Conservation (phyloP, 1,140 invertebrate genomes). For the Centruroides vittatus region DNA sequence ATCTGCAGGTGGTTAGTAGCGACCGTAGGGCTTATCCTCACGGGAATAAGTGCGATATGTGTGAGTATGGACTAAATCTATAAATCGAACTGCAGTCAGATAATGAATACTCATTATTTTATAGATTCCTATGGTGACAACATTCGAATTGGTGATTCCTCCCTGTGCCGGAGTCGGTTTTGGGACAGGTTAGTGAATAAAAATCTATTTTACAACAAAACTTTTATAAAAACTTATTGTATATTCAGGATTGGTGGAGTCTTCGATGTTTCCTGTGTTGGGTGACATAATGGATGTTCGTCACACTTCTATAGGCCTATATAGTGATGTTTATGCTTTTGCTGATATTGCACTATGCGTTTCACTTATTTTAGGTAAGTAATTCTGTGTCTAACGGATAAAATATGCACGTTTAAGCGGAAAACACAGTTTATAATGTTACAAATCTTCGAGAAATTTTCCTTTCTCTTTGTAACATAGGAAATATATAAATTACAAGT, state of each 20-base stretch:
- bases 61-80: conserved; percentile 28
- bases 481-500: too few relatives aligned
- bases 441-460: too few relatives aligned
- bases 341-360: conserved; percentile 98
- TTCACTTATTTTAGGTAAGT: conserved; percentile 80
- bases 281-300: conserved; percentile 92
- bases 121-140: conserved; percentile 82
- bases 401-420: too few relatives aligned
- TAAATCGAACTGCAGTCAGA: too few relatives aligned
- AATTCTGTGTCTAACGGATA: too few relatives aligned
- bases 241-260: conserved; percentile 74
- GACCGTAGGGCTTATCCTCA: conserved; percentile 86
- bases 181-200: conserved; percentile 57
- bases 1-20: conserved; percentile 75
- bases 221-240: too few relatives aligned
- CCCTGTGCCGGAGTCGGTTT: conserved; percentile 94
- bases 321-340: conserved; percentile 94
- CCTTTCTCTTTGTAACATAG: too few relatives aligned
- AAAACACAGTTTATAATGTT: too few relatives aligned
- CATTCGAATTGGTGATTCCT: conserved; percentile 75
- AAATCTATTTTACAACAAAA: too few relatives aligned
- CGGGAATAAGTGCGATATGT: conserved; percentile 76
- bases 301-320: conserved; percentile 85
- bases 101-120: conserved; percentile 9
- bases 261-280: conserved; percentile 97